A percentile compares a stretch with the other conserved stretches of the same genome.
Conservation (phyloP, 2,797 vertebrate species). For the Pseudocheirus occidentalis region DNA sequence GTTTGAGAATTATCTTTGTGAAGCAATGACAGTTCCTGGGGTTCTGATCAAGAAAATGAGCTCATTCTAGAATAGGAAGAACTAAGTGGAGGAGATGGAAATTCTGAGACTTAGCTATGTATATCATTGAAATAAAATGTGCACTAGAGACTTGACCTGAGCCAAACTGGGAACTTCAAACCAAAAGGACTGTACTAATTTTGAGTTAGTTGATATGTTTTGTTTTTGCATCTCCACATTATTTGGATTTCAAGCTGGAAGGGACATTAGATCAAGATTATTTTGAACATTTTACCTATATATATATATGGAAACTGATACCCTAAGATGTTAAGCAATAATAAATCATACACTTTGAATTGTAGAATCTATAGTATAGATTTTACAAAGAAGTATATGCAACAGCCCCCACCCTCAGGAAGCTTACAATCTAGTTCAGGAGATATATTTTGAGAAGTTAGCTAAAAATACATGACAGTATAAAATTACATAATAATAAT, state of each 20-base stretch:
- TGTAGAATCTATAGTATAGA: not conserved
- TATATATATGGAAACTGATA: not conserved
- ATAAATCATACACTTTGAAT: not conserved
- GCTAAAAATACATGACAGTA: not conserved
- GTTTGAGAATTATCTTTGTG: not conserved
- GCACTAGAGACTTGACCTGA: not conserved
- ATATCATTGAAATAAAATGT: not conserved
- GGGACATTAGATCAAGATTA: not conserved
- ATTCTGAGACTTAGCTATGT: not conserved
- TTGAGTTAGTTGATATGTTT: not conserved
- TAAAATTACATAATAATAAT: not conserved
- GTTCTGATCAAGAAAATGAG: not conserved
- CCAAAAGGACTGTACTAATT: not conserved
- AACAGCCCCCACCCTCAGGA: not conserved
- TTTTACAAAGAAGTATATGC: not conserved
- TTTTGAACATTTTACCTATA: not conserved
- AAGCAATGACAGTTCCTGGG: not conserved
- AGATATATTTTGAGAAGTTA: not conserved
- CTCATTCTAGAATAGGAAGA: not conserved
- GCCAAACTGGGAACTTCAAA: not conserved
- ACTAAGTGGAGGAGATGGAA: not conserved
- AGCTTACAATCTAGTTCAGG: not conserved
- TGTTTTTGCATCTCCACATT: not conserved
- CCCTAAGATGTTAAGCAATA: not conserved
- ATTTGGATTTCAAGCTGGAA: not conserved